Percentiles rank a stretch among this genome's conserved stretches.
Evolutionary conservation across 2,113 vertebrate species (phyloP).

Genomic region (Tragelaphus scriptus): DNA sequence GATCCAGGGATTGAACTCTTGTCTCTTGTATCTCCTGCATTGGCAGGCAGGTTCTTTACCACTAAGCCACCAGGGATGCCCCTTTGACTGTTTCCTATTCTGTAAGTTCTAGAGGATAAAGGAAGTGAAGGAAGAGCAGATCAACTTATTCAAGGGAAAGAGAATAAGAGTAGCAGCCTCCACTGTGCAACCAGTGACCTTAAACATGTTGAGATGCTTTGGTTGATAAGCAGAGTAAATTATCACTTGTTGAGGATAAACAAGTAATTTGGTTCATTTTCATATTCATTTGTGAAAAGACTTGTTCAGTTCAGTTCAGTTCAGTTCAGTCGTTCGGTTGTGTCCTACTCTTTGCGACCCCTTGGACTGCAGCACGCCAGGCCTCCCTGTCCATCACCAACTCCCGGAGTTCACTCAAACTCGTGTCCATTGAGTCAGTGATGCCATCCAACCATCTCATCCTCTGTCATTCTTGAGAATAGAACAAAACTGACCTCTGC

Average conservation of each 20-base stretch:
- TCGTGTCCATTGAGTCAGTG: not conserved
- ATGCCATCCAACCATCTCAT: not conserved
- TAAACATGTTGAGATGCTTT: not conserved
- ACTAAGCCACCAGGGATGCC: not conserved
- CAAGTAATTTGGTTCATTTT: slow-evolving; percentile 9
- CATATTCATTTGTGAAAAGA: not conserved
- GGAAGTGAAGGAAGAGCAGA: not conserved
- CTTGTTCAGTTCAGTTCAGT: not conserved
- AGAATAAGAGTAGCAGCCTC: not conserved
- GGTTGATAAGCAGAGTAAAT: not conserved
- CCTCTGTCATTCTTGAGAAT: not conserved
- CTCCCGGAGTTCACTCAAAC: not conserved
- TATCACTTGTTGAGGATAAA: not conserved
- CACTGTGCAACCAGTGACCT: not conserved
- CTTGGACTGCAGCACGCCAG: not conserved
- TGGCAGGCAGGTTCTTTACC: not conserved
- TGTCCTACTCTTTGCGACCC: not conserved
- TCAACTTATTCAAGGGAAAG: not conserved
- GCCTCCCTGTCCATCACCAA: not conserved
- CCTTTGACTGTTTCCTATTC: not conserved
- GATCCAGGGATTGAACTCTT: not conserved
- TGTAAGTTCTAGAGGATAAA: not conserved
- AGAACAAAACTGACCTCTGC: not conserved
- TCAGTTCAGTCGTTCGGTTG: not conserved
- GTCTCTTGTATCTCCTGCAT: not conserved